Evolutionary conservation across 2,888 invertebrate species (phyloP).

Genomic region (Opisthograptis luteolata): DNA sequence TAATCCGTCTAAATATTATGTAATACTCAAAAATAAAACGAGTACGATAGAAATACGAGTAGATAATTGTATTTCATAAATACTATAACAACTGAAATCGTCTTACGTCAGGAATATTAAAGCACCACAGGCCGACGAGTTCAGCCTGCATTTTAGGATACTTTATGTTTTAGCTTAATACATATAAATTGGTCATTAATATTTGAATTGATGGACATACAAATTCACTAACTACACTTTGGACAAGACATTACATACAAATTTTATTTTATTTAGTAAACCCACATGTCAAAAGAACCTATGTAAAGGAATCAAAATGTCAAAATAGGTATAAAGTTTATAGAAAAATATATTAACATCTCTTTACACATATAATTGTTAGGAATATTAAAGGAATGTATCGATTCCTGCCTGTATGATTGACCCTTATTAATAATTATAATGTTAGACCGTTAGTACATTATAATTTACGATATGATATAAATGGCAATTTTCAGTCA

Average conservation of each 20-base stretch:
- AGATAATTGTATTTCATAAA: too few relatives aligned
- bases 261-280: slow-evolving; percentile 1
- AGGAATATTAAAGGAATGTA: slow-evolving; percentile 29
- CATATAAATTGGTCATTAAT: too few relatives aligned
- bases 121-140: too few relatives aligned
- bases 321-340: slow-evolving; percentile 11
- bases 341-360: slow-evolving; percentile 36
- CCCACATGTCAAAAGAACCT: slow-evolving; percentile 16
- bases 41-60: too few relatives aligned
- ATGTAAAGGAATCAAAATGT: slow-evolving; percentile 5
- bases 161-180: too few relatives aligned
- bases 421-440: background rate
- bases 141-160: too few relatives aligned
- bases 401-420: slow-evolving; percentile 3
- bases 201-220: too few relatives aligned
- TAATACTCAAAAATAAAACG: too few relatives aligned
- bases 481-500: background rate
- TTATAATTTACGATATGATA: background rate
- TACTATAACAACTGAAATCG: too few relatives aligned
- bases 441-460: background rate
- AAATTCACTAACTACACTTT: too few relatives aligned
- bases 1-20: too few relatives aligned
- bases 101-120: too few relatives aligned
- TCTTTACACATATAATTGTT: slow-evolving; percentile 24
- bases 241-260: background rate